phyloP scores from a whole-genome alignment of 2,888 invertebrate genomes.

The Erpobdella octoculata region DNA sequence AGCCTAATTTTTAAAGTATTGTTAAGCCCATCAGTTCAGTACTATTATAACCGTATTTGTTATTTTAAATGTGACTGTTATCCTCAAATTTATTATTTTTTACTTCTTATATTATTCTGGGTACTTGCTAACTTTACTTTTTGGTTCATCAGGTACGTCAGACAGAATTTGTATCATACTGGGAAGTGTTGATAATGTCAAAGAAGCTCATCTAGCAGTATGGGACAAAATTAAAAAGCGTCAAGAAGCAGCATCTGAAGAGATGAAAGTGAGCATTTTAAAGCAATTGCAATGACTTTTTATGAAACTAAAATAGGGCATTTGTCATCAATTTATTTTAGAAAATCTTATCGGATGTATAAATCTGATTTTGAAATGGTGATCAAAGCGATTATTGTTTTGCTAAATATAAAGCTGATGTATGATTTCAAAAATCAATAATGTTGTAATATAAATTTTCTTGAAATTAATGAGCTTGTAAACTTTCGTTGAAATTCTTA shows the following conservation, averaged over 20 bases:
- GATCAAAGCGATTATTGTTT: not conserved
- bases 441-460: not conserved
- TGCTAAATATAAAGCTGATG: no score
- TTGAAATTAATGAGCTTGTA: not conserved
- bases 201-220: constrained; percentile 49
- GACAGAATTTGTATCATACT: constrained; percentile 52
- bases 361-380: no score
- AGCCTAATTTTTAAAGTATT: no score
- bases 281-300: no score
- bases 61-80: no score
- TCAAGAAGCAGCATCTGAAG: constrained; percentile 23
- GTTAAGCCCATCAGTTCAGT: no score
- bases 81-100: not conserved
- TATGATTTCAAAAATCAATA: not conserved
- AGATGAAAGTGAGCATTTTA: constrained; percentile 21
- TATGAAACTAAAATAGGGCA: not conserved
- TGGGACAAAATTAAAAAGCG: constrained; percentile 47
- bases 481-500: constrained; percentile 34
- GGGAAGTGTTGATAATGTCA: constrained; percentile 49
- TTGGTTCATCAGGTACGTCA: constrained; percentile 47
- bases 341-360: no score
- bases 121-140: not conserved
- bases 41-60: no score
- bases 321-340: no score
- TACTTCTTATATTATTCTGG: not conserved